Evolutionary conservation across 2,888 invertebrate genomes (phyloP).

Genomic region (Eupeodes luniger): DNA sequence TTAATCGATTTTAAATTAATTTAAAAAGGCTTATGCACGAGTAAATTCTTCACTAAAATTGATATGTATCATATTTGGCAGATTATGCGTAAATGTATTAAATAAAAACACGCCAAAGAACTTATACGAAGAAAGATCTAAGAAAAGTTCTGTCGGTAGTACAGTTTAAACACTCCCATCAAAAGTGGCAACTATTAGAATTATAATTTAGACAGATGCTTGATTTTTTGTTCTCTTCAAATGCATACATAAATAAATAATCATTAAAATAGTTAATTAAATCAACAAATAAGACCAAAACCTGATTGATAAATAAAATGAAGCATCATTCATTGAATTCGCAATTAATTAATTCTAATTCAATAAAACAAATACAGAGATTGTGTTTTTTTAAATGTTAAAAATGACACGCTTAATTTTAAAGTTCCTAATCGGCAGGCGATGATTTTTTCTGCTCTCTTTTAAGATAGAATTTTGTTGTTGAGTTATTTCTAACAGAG

Average conservation of each 20-base stretch:
- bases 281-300: neutral
- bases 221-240: no score
- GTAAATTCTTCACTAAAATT: no score
- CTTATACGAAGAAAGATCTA: no score
- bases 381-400: slow-evolving; percentile 5
- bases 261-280: neutral
- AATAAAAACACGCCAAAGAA: no score
- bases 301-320: slow-evolving; percentile 1
- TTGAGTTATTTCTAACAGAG: slow-evolving; percentile 9
- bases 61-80: no score
- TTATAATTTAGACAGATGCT: no score
- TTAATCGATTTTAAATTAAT: no score
- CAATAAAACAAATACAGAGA: slow-evolving; percentile 9
- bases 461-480: neutral
- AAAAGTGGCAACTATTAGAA: no score
- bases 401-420: slow-evolving; percentile 6
- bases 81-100: no score
- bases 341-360: slow-evolving; percentile 3
- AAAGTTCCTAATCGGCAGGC: neutral
- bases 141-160: no score
- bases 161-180: no score
- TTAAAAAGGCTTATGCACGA: no score
- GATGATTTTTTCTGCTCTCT: neutral
- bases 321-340: slow-evolving; percentile 4
- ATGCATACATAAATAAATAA: neutral